Evolutionary conservation across 1,140 invertebrate genomes (phyloP), one percentile per base, ranked within the genome.

Genomic region (Achroia grisella): DNA sequence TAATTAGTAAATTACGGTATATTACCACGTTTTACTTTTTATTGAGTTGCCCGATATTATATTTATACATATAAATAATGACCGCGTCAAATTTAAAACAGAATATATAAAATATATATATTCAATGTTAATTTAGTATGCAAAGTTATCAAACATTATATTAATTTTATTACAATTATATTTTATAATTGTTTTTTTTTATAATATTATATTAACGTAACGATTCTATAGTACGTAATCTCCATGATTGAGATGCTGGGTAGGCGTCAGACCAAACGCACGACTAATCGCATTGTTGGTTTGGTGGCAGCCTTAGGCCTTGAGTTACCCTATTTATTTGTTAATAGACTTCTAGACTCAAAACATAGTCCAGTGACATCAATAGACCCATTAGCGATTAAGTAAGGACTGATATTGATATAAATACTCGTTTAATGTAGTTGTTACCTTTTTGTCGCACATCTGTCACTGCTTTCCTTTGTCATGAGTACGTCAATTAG

Each of bases 371-470:
- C 45, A 37, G 36, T 37, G 39, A 48, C 27, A 44, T 48, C 36
- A 30, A 23, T 40, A 44, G 45, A 51, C 48, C 62, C 52, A 31
- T 61, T 76, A 76, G 70, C 27, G 48, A 48, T 77, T 77, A 77
- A 77, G 73, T 72, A 74, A 62, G 71, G 73, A 77, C 73, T 77
- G 73, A 77, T 77, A 71, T 55, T 59, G 56, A 55, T 69, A 66
- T 67, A 43, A 61, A 61, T 71, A 66, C 56, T 71, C 57, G 50
- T 43, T 48, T 39, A 48, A 48, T 35, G 44, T 48, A 42, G 48
- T 32, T 43, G 30, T 3, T 6, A 44, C 15, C 37, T 44, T 42
- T 39, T 14, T 49, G 49, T 61, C 33, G 52, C 47, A 61, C 71
- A 60, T 48, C 43, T 46, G 52, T 49, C 49, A 62, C 56, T 56